Conservation (phyloP, 2,797 vertebrate species). For the Bucorvus abyssinicus region DNA sequence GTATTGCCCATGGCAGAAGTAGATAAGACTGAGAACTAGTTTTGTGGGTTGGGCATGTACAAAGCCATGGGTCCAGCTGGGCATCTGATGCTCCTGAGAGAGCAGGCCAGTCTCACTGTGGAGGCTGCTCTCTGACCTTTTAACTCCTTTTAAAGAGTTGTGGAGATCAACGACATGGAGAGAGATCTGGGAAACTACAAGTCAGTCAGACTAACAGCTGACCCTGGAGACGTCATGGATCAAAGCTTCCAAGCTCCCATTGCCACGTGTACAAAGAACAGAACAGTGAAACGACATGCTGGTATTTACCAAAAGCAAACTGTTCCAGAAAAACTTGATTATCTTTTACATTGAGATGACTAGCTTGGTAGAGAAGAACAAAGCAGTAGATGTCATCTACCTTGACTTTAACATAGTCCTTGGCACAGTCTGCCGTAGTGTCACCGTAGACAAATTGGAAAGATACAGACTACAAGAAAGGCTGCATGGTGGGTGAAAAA, state of each 20-base stretch:
- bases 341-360: neutral
- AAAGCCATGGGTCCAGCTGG: neutral
- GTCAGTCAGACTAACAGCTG: neutral
- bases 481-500: neutral
- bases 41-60: neutral
- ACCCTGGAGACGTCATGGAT: neutral
- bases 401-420: neutral
- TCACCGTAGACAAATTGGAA: neutral
- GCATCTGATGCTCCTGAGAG: neutral
- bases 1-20: rapidly evolving
- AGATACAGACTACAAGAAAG: neutral
- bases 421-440: neutral
- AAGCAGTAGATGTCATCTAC: neutral
- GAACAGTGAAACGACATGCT: neutral
- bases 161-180: neutral
- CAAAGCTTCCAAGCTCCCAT: neutral
- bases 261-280: neutral
- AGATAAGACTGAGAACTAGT: neutral
- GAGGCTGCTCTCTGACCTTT: neutral
- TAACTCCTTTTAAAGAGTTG: neutral
- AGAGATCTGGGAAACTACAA: neutral
- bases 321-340: neutral
- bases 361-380: neutral
- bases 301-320: neutral
- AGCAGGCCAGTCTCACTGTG: neutral